These are phyloP conservation scores for Morone saxatilis DNA, from an alignment of 2,113 vertebrate genomes.

Conservation along the genomic window DNA sequence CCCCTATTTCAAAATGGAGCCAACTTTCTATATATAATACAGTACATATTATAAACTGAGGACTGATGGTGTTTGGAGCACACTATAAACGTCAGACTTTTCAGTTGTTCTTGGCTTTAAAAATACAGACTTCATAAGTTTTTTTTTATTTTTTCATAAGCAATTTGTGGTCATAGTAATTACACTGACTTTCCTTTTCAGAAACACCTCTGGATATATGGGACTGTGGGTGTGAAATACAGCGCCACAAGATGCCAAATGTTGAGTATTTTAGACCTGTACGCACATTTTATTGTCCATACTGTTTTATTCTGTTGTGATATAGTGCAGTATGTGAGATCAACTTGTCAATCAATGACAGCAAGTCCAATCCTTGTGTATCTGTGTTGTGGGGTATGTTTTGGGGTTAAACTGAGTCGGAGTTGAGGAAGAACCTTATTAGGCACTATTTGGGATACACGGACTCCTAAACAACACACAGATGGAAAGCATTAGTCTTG, in stretches of 20 bases:
- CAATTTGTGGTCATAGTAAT: slow-evolving; percentile 35
- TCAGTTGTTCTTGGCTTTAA: not conserved
- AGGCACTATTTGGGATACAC: slow-evolving; percentile 56
- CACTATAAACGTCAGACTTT: not conserved
- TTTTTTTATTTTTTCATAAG: slow-evolving; percentile 1
- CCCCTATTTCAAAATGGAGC: not conserved
- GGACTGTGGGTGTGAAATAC: not conserved
- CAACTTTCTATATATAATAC: not conserved
- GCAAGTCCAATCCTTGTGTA: not conserved
- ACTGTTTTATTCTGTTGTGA: slow-evolving; percentile 14
- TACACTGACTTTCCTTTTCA: slow-evolving; percentile 18
- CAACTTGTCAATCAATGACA: not conserved
- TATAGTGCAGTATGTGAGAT: not conserved
- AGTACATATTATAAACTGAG: not conserved
- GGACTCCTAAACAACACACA: slow-evolving; percentile 63
- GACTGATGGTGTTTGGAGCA: not conserved
- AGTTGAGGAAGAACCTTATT: slow-evolving; percentile 64
- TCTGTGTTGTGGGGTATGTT: not conserved
- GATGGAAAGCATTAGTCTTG: slow-evolving; percentile 73
- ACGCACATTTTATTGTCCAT: not conserved
- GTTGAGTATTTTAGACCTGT: not conserved
- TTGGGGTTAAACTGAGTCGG: slow-evolving; percentile 30
- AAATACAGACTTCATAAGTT: not conserved
- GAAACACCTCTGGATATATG: slow-evolving; percentile 28
- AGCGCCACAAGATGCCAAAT: not conserved